Evolutionary conservation across 2,888 invertebrate species (phyloP).

Genomic region (Acanthoscelides obtectus): DNA sequence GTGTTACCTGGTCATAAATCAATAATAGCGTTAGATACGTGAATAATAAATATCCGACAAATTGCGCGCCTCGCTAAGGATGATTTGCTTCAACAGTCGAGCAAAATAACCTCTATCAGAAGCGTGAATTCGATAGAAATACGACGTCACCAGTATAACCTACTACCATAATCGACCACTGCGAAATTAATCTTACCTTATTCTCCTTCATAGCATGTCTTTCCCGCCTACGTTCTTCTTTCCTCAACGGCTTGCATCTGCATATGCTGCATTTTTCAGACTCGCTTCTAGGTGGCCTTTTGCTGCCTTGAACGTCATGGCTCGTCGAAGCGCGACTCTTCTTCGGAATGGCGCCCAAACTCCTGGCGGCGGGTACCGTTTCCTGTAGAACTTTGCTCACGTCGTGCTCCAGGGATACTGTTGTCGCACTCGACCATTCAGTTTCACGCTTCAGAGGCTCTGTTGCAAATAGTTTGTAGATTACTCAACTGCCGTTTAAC

Average conservation of each 20-base stretch:
- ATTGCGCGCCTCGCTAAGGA: too few relatives aligned
- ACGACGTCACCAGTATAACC: too few relatives aligned
- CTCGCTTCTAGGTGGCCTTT: constrained; percentile 39
- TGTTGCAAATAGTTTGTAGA: too few relatives aligned
- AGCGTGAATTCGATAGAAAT: too few relatives aligned
- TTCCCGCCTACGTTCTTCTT: constrained; percentile 31
- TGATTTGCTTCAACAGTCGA: too few relatives aligned
- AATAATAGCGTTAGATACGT: constrained; percentile 14
- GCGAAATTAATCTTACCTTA: constrained; percentile 22
- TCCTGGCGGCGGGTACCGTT: constrained; percentile 47
- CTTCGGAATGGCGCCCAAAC: constrained; percentile 69
- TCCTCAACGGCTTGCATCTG: constrained; percentile 33
- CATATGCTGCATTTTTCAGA: constrained; percentile 40
- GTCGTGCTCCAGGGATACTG: constrained; percentile 48
- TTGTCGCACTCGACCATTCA: constrained; percentile 49
- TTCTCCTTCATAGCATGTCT: constrained; percentile 24
- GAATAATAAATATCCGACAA: too few relatives aligned
- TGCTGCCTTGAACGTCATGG: constrained; percentile 19
- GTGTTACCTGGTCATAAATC: constrained; percentile 24
- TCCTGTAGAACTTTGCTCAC: constrained; percentile 53
- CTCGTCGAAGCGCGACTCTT: constrained; percentile 42
- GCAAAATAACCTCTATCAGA: too few relatives aligned
- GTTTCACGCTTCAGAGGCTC: constrained; percentile 50
- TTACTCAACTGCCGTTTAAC: too few relatives aligned
- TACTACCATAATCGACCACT: too few relatives aligned